These are phyloP conservation scores for Haliclona indistincta DNA, from an alignment of 37 sponge, comb jelly and placozoan genomes.

Conservation along the genomic window DNA sequence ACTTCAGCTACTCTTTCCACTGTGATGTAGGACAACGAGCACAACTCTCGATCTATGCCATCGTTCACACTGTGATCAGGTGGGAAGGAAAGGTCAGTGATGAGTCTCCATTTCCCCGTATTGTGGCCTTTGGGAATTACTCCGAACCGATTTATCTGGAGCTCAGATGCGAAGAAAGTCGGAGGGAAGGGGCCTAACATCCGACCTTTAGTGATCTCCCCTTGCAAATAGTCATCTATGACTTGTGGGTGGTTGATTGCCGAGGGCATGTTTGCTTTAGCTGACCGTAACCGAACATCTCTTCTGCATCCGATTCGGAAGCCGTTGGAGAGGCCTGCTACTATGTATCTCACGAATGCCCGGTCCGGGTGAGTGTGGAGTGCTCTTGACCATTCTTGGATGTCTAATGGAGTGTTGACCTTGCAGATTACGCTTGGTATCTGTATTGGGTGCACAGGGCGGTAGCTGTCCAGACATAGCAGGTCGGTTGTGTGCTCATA, in stretches of 20 bases:
- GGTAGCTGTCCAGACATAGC: neutral
- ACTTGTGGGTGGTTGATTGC: conserved; percentile 20
- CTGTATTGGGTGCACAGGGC: neutral
- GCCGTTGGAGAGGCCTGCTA: conserved; percentile 3
- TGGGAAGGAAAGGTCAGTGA: too few relatives aligned
- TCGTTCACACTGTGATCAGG: too few relatives aligned
- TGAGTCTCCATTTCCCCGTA: too few relatives aligned
- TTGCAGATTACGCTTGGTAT: neutral
- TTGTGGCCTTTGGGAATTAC: too few relatives aligned
- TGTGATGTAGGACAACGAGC: too few relatives aligned
- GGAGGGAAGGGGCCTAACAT: conserved; percentile 22
- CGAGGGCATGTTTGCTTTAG: conserved; percentile 31
- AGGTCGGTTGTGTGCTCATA: conserved; percentile 18
- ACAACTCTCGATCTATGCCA: too few relatives aligned
- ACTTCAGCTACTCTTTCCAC: too few relatives aligned
- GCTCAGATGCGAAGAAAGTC: too few relatives aligned
- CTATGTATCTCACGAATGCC: conserved; percentile 12
- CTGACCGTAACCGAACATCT: neutral
- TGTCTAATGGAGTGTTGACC: conserved; percentile 3
- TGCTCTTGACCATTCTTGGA: conserved; percentile 15
- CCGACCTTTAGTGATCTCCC: conserved; percentile 14
- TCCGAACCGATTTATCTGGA: too few relatives aligned
- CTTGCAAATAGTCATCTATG: conserved; percentile 1
- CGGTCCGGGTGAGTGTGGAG: conserved; percentile 15
- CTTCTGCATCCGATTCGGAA: conserved; percentile 15